These are phyloP conservation scores for Labeo calbasu DNA, from an alignment of 2,797 vertebrate genomes.

Conservation along the genomic window DNA sequence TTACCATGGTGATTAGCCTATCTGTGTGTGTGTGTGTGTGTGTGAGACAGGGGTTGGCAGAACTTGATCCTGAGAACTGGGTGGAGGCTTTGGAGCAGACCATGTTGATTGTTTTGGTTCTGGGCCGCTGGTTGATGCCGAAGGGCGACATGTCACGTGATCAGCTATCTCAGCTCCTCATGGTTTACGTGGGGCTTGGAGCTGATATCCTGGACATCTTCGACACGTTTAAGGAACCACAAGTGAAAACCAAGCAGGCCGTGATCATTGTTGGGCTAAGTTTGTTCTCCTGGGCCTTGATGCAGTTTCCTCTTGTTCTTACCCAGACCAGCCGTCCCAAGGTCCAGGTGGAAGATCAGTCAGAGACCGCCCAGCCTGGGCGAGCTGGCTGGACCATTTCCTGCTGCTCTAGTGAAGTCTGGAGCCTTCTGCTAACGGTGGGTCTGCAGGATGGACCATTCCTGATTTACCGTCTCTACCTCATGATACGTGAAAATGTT, in stretches of 20 bases:
- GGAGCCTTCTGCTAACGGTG: conserved; percentile 77
- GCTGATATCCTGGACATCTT: conserved; percentile 83
- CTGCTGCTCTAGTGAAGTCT: conserved; percentile 77
- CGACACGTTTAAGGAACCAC: conserved; percentile 77
- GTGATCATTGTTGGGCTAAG: conserved; percentile 73
- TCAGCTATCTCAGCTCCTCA: conserved; percentile 81
- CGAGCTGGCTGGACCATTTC: not conserved
- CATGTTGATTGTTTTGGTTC: conserved; percentile 79
- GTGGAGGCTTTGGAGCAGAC: conserved; percentile 77
- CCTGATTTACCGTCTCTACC: conserved; percentile 78
- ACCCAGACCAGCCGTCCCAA: conserved; percentile 72
- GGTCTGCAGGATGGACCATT: conserved; percentile 81
- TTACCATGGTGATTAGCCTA: conserved; percentile 49
- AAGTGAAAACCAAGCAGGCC: conserved; percentile 71
- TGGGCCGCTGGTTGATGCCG: conserved; percentile 83
- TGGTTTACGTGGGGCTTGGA: conserved; percentile 79
- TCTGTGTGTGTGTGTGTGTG: conserved; percentile 37
- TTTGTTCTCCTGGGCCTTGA: conserved; percentile 80
- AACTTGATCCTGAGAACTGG: conserved; percentile 78
- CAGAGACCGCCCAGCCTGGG: not conserved
- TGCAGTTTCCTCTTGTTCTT: conserved; percentile 81
- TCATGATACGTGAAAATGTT: conserved; percentile 74
- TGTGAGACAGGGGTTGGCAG: conserved; percentile 66
- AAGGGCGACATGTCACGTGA: conserved; percentile 81
- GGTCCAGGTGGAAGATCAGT: conserved; percentile 3